Conservation (phyloP, 2,113 vertebrate genomes). For the Thunnus maccoyii region DNA sequence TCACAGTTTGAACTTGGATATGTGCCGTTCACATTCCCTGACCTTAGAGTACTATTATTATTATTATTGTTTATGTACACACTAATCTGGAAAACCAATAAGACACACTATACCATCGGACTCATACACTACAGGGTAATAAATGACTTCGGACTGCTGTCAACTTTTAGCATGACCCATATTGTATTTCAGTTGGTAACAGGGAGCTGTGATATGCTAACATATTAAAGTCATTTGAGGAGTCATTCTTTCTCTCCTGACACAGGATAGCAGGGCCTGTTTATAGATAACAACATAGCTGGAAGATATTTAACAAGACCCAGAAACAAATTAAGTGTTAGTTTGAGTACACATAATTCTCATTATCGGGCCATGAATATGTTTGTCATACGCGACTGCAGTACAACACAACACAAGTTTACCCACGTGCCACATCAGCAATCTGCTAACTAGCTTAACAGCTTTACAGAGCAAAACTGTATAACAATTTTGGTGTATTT, state of each 20-base stretch:
- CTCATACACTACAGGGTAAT: conserved; percentile 17
- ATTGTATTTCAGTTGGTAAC: conserved; percentile 51
- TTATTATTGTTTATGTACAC: conserved; percentile 12
- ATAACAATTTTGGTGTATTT: too few species aligned
- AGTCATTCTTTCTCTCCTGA: conserved; percentile 4
- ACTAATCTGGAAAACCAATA: conserved; percentile 63
- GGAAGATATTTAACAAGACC: conserved; percentile 6
- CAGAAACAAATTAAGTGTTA: not conserved
- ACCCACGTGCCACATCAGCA: too few species aligned
- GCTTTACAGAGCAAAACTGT: too few species aligned
- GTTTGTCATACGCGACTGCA: too few species aligned
- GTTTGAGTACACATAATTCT: too few species aligned
- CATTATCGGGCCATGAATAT: too few species aligned
- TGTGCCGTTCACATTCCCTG: too few species aligned
- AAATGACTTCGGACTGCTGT: conserved; percentile 51
- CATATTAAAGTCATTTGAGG: conserved; percentile 47
- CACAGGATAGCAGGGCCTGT: conserved; percentile 30
- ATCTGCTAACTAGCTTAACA: too few species aligned
- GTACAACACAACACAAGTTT: too few species aligned
- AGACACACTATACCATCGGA: conserved; percentile 38
- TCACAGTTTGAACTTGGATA: conserved; percentile 7
- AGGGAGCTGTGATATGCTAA: conserved; percentile 29
- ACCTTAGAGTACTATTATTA: too few species aligned
- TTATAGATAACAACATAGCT: conserved; percentile 32
- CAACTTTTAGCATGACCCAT: conserved; percentile 23